These are phyloP conservation scores for Rhabdornis inornatus DNA, from an alignment of 2,113 vertebrate genomes.

Conservation along the genomic window DNA sequence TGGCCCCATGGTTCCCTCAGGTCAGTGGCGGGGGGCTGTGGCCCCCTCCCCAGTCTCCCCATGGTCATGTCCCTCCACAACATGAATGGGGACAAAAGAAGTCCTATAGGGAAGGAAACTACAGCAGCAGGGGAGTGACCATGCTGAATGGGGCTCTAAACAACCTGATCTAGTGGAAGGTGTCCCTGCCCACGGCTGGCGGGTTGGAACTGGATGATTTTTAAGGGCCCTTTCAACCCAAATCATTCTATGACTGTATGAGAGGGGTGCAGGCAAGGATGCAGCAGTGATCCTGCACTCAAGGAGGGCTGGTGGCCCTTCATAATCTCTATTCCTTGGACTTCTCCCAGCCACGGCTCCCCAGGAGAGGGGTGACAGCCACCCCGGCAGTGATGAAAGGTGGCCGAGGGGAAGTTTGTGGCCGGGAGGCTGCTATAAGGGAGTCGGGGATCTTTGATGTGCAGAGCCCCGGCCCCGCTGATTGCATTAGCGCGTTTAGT, in stretches of 20 bases:
- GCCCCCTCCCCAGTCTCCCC: neutral
- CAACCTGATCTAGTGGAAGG: neutral
- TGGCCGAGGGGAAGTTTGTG: neutral
- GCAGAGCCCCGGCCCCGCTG: neutral
- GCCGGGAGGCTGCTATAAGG: neutral
- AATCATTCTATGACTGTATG: neutral
- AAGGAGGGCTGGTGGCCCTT: neutral
- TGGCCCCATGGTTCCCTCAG: neutral
- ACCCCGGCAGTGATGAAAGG: neutral
- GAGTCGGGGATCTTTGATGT: constrained; percentile 37
- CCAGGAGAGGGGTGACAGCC: neutral
- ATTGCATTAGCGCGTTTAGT: constrained; percentile 56
- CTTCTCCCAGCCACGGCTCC: neutral
- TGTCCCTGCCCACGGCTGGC: neutral
- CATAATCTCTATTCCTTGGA: neutral
- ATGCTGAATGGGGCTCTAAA: neutral
- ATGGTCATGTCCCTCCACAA: neutral
- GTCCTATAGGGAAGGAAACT: neutral
- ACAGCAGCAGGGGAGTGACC: neutral
- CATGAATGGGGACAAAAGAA: neutral
- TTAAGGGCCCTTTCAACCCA: neutral
- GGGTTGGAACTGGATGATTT: neutral
- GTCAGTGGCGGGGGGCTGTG: neutral
- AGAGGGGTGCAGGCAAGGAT: neutral
- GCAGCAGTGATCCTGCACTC: accelerated